Evolutionary conservation across 2,888 invertebrate genomes (phyloP).

Genomic region (Leptinotarsa peninsularis): DNA sequence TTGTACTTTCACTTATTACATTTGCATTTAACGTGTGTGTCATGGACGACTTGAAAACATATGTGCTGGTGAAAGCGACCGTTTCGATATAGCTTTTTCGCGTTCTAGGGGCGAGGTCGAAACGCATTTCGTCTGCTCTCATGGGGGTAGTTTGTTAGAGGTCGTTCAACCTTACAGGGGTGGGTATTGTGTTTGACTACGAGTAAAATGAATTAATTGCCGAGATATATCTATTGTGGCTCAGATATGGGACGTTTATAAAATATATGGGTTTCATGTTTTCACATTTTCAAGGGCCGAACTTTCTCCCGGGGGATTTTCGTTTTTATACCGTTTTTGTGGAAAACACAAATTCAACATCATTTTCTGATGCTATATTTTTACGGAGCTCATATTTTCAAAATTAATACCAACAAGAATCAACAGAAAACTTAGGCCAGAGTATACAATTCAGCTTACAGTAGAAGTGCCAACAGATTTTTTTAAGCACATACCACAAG

Average conservation of each 20-base stretch:
- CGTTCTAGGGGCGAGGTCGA: constrained; percentile 12
- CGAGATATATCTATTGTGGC: background rate
- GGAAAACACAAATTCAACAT: too few relatives aligned
- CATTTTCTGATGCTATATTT: too few relatives aligned
- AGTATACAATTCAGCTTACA: too few relatives aligned
- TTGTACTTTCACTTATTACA: constrained; percentile 25
- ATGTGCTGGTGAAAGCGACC: constrained; percentile 18
- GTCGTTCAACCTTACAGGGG: constrained; percentile 14
- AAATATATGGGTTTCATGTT: constrained; percentile 5
- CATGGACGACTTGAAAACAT: constrained; percentile 8
- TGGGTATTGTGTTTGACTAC: constrained; percentile 9
- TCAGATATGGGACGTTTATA: constrained; percentile 1
- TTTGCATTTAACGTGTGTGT: constrained; percentile 19
- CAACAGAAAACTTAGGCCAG: too few relatives aligned
- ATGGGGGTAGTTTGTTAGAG: constrained; percentile 22
- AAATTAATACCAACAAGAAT: too few relatives aligned
- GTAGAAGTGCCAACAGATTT: too few relatives aligned
- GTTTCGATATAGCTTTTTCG: constrained; percentile 21
- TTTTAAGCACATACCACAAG: too few relatives aligned
- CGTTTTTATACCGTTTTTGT: background rate
- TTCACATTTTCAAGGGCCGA: background rate
- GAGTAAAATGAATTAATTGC: background rate
- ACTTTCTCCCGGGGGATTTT: background rate
- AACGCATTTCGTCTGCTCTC: constrained; percentile 20
- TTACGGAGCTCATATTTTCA: too few relatives aligned